A percentile compares a stretch with the other conserved stretches of the same genome.
Evolutionary conservation across 2,888 invertebrate genomes (phyloP).

Genomic region (Ametastegia equiseti): DNA sequence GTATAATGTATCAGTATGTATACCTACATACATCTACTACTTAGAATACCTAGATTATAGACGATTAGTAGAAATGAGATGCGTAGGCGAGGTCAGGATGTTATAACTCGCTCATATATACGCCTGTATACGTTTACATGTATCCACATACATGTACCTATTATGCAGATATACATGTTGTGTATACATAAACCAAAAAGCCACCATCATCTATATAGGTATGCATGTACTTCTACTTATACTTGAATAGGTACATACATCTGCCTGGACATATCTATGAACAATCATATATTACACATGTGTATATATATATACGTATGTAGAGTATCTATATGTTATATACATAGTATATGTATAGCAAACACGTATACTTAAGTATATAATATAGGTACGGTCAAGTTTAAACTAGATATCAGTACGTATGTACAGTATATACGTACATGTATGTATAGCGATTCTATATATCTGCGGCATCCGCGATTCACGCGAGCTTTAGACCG

Average conservation of each 20-base stretch:
- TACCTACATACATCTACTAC: background rate
- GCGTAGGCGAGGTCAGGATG: slow-evolving; percentile 47
- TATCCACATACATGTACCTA: background rate
- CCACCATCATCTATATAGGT: no score
- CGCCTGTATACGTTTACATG: no score
- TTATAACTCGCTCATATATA: background rate
- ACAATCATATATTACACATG: no score
- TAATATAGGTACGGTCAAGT: slow-evolving; percentile 25
- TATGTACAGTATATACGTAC: background rate
- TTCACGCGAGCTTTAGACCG: slow-evolving; percentile 35
- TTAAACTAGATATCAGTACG: slow-evolving; percentile 17
- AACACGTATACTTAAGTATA: background rate
- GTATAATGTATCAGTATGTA: no score
- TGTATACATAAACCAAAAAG: no score
- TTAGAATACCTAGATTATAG: no score
- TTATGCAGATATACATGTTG: no score
- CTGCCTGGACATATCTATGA: no score
- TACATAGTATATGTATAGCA: background rate
- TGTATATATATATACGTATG: background rate
- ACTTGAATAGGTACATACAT: no score
- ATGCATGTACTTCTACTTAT: no score
- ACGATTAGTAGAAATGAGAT: slow-evolving; percentile 34
- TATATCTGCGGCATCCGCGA: slow-evolving; percentile 24
- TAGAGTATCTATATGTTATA: background rate
- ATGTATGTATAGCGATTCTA: background rate